Evolutionary conservation across 1,140 invertebrate genomes (phyloP).

Genomic region (Nasonia giraulti): DNA sequence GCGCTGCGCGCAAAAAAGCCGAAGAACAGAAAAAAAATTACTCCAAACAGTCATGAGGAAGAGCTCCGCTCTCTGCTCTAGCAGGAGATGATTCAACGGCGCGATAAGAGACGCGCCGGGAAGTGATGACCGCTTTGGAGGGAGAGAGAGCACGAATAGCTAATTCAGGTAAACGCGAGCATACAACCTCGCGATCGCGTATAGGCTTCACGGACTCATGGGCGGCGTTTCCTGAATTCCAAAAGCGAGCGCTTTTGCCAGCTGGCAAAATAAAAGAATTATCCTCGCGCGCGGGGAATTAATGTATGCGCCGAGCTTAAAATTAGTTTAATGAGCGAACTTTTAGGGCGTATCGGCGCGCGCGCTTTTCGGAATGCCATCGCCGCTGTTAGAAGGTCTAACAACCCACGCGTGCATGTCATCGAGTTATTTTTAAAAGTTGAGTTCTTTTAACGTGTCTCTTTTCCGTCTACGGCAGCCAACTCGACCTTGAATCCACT

Average conservation of each 20-base stretch:
- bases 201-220: background rate
- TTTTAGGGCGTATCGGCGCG: background rate
- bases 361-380: too few species aligned
- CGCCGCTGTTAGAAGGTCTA: too few species aligned
- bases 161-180: background rate
- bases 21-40: constrained; percentile 34
- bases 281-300: background rate
- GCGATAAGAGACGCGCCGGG: background rate
- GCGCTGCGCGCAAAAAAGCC: background rate
- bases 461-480: too few species aligned
- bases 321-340: background rate
- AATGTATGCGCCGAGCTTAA: background rate
- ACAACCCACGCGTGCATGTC: too few species aligned
- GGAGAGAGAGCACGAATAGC: background rate
- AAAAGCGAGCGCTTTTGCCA: too few species aligned
- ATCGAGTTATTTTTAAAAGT: too few species aligned
- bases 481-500: too few species aligned
- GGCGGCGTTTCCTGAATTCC: background rate
- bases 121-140: too few species aligned
- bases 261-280: background rate
- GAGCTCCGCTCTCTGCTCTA: background rate
- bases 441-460: too few species aligned
- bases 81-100: background rate
- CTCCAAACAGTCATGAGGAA: constrained; percentile 19
- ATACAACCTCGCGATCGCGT: background rate